Evolutionary conservation across 2,797 vertebrate genomes (phyloP).

Genomic region (Mastacembelus armatus): DNA sequence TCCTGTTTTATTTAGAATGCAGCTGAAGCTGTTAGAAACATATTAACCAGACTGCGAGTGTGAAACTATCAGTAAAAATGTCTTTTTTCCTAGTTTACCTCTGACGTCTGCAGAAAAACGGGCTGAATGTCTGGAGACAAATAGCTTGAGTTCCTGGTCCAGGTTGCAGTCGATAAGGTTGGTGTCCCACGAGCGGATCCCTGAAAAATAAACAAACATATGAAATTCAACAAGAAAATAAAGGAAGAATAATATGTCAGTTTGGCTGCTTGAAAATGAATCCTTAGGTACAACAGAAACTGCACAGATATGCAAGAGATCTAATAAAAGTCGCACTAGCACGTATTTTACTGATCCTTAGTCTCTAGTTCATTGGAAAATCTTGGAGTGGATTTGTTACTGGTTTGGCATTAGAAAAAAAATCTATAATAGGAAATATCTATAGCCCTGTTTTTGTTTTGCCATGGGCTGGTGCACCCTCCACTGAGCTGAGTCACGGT

Average conservation of each 20-base stretch:
- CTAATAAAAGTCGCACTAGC: too few species aligned
- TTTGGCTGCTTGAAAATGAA: conserved; percentile 1
- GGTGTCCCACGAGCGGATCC: conserved; percentile 98
- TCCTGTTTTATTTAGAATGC: not conserved
- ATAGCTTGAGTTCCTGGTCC: conserved; percentile 98
- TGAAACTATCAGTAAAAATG: not conserved
- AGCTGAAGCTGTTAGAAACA: not conserved
- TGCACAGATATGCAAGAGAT: conserved; percentile 20
- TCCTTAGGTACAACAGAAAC: conserved; percentile 18
- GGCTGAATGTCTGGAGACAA: conserved; percentile 97
- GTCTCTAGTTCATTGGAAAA: conserved; percentile 40
- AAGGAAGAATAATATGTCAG: not conserved
- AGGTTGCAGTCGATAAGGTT: conserved; percentile 95
- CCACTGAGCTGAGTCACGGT: conserved; percentile 61
- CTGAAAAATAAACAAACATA: conserved; percentile 78
- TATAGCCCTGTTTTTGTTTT: conserved; percentile 48
- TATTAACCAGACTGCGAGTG: not conserved
- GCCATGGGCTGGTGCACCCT: conserved; percentile 25
- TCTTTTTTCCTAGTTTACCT: conserved; percentile 85
- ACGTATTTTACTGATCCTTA: conserved; percentile 28
- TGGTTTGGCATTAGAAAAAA: conserved; percentile 42
- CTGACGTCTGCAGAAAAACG: conserved; percentile 94
- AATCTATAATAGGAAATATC: conserved; percentile 80
- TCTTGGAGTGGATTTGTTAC: conserved; percentile 35
- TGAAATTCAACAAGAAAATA: conserved; percentile 21